Evolutionary conservation across 2,113 vertebrate genomes (phyloP).

Genomic region (Chelonoidis abingdonii): DNA sequence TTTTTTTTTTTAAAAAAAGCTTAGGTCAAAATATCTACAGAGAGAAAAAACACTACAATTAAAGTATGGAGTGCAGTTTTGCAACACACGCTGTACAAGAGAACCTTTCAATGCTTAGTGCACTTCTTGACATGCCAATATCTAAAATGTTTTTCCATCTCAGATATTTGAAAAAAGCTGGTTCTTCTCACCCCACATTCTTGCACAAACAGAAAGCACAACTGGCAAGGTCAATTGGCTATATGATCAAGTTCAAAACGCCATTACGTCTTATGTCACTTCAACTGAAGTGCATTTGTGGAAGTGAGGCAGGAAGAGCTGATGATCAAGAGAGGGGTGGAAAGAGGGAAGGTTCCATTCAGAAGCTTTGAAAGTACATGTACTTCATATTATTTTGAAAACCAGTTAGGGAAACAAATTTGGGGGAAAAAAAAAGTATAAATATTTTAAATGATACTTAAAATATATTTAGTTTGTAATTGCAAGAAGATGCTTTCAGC

Average conservation of each 20-base stretch:
- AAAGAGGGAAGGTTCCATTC: neutral
- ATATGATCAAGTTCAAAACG: neutral
- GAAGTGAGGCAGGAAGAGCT: neutral
- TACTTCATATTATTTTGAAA: neutral
- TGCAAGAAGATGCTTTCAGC: neutral
- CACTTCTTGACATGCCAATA: neutral
- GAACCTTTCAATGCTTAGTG: neutral
- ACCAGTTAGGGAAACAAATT: neutral
- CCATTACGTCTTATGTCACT: neutral
- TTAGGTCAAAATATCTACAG: neutral
- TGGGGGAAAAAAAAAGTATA: neutral
- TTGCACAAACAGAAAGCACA: neutral
- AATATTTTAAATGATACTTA: neutral
- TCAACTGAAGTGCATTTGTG: neutral
- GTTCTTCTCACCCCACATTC: neutral
- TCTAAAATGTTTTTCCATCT: neutral
- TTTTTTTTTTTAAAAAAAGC: neutral
- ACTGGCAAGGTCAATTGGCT: neutral
- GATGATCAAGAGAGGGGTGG: neutral
- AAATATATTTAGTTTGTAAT: neutral
- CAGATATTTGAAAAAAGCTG: neutral
- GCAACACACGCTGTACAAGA: neutral
- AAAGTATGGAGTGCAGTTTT: neutral
- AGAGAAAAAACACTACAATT: neutral
- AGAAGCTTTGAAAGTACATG: neutral